These are phyloP conservation scores for Cephus runcator DNA, from an alignment of 2,888 invertebrate species.

Conservation along the genomic window DNA sequence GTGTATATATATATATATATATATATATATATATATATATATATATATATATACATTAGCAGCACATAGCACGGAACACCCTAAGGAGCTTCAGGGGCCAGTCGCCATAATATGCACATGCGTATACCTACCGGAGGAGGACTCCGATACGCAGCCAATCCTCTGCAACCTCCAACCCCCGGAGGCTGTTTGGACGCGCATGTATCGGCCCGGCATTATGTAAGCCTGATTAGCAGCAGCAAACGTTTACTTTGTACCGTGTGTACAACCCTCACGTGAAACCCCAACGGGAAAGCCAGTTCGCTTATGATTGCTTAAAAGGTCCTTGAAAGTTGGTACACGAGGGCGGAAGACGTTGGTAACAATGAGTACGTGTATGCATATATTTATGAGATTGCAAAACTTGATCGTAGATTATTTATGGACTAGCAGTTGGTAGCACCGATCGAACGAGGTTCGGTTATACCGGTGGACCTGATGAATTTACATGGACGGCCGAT, in stretches of 20 bases:
- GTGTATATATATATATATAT: not conserved
- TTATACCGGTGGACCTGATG: no score
- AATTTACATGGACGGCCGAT: no score
- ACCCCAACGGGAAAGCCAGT: not conserved
- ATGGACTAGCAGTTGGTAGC: no score
- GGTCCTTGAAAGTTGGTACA: constrained; percentile 2
- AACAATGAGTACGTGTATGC: no score
- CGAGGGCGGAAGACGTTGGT: not conserved
- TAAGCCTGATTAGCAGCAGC: constrained; percentile 64
- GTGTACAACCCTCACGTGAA: constrained; percentile 24
- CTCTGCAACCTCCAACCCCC: constrained; percentile 34
- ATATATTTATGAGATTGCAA: no score
- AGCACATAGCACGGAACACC: constrained; percentile 17
- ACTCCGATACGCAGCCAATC: no score
- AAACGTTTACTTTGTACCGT: constrained; percentile 60
- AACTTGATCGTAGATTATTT: no score
- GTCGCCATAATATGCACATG: constrained; percentile 21
- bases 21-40: constrained; percentile 7
- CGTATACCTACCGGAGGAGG: not conserved
- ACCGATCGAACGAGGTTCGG: no score
- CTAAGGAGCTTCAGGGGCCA: constrained; percentile 26
- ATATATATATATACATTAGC: constrained; percentile 5
- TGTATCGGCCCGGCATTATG: constrained; percentile 59
- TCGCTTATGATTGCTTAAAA: not conserved
- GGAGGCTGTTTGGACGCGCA: constrained; percentile 58